phyloP scores from a whole-genome alignment of 53 echinoderm and acorn worm species.

The Apostichopus leukothele region DNA sequence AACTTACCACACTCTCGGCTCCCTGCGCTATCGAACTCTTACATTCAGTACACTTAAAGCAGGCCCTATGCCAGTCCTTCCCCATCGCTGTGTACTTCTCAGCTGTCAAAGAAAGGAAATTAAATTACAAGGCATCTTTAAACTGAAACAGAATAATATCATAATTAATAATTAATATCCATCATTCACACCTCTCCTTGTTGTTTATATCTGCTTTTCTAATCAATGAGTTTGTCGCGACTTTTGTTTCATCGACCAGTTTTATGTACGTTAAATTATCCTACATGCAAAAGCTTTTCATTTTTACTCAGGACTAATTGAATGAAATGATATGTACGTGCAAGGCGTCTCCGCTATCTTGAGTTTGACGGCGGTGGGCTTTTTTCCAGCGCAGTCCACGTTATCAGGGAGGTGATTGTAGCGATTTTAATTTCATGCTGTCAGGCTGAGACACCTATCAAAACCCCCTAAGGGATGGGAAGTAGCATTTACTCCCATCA shows the following conservation, averaged over 20 bases:
- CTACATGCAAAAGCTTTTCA: too few relatives aligned
- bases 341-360: too few relatives aligned
- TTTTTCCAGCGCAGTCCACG: neutral
- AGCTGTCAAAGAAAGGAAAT: conserved; percentile 54
- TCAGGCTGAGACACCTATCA: neutral
- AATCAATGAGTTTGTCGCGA: too few relatives aligned
- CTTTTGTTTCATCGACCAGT: too few relatives aligned
- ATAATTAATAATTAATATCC: too few relatives aligned
- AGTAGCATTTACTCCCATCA: neutral
- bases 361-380: too few relatives aligned
- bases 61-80: conserved; percentile 71
- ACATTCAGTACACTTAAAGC: conserved; percentile 70
- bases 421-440: neutral
- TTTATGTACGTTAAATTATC: too few relatives aligned
- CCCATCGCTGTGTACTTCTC: conserved; percentile 69
- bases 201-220: too few relatives aligned
- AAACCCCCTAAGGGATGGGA: neutral
- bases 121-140: neutral
- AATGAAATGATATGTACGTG: too few relatives aligned
- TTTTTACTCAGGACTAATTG: too few relatives aligned
- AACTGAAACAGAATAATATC: too few relatives aligned
- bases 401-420: neutral
- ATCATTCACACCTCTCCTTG: too few relatives aligned
- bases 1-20: conserved; percentile 67
- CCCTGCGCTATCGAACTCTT: conserved; percentile 64